phyloP scores from a whole-genome alignment of 1,140 invertebrate species.

The Drosophila nebulosa region DNA sequence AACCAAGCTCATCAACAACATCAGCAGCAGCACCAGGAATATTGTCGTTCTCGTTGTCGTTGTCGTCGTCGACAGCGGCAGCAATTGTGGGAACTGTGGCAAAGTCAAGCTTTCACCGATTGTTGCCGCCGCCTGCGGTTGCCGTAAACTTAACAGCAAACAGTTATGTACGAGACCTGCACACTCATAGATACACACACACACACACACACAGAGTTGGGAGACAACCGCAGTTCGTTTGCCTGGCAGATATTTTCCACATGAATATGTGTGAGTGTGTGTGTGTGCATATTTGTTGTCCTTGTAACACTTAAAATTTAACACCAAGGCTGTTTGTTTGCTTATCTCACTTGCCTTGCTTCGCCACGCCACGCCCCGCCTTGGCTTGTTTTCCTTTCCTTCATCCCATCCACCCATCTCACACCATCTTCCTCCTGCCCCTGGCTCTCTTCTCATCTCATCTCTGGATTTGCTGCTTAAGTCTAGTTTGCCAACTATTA shows the following conservation, averaged over 20 bases:
- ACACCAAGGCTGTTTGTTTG: constrained; percentile 77
- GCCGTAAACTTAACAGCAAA: constrained; percentile 77
- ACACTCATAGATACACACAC: constrained; percentile 13
- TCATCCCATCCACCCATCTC: constrained; percentile 22
- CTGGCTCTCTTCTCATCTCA: neutral
- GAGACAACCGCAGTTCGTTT: constrained; percentile 58
- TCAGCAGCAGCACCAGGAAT: neutral
- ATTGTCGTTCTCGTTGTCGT: too few species aligned
- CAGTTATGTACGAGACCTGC: constrained; percentile 49
- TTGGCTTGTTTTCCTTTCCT: constrained; percentile 37
- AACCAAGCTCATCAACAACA: constrained; percentile 39
- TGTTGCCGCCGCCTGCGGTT: constrained; percentile 69
- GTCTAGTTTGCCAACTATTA: constrained; percentile 54
- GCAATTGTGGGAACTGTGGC: constrained; percentile 28
- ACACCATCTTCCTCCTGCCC: neutral
- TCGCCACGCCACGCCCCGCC: neutral
- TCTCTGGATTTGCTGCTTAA: constrained; percentile 6
- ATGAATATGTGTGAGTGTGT: neutral
- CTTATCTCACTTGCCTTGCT: constrained; percentile 63
- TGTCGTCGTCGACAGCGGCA: constrained; percentile 22
- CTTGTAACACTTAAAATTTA: constrained; percentile 79
- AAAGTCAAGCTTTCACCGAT: constrained; percentile 45
- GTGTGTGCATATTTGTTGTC: constrained; percentile 60
- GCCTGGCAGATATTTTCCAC: constrained; percentile 35
- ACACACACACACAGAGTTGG: constrained; percentile 17